Conservation (phyloP, 2,113 vertebrate genomes). For the Stomatorhinus ivindoensis region DNA sequence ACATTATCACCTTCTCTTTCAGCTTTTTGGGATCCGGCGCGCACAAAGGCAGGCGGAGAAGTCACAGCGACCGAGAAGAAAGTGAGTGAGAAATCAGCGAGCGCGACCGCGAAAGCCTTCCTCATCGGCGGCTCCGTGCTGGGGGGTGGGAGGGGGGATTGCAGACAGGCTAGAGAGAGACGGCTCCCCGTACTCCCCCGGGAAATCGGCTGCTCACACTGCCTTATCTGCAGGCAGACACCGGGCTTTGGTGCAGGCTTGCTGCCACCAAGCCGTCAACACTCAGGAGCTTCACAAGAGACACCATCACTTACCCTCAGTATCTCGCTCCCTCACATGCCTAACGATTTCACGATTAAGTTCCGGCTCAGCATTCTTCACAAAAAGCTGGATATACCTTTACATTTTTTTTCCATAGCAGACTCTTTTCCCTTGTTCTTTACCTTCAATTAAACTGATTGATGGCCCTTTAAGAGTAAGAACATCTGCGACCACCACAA, state of each 20-base stretch:
- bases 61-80: not conserved
- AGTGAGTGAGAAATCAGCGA: not conserved
- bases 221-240: conserved; percentile 2
- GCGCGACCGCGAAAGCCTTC: not conserved
- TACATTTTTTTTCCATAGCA: not conserved
- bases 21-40: not conserved
- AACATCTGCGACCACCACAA: not conserved
- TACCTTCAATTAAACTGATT: not conserved
- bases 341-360: not conserved
- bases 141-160: not conserved
- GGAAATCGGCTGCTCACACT: not conserved
- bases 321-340: not conserved
- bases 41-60: not conserved
- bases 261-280: not conserved
- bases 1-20: not conserved
- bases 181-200: not conserved
- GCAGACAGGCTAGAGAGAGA: not conserved
- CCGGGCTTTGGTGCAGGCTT: not conserved
- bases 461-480: not conserved
- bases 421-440: not conserved
- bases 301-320: not conserved
- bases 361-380: not conserved
- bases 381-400: not conserved
- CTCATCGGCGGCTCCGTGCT: not conserved
- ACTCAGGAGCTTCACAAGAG: not conserved